Evolutionary conservation across 2,888 invertebrate species (phyloP).

Genomic region (Melitaea athalia): DNA sequence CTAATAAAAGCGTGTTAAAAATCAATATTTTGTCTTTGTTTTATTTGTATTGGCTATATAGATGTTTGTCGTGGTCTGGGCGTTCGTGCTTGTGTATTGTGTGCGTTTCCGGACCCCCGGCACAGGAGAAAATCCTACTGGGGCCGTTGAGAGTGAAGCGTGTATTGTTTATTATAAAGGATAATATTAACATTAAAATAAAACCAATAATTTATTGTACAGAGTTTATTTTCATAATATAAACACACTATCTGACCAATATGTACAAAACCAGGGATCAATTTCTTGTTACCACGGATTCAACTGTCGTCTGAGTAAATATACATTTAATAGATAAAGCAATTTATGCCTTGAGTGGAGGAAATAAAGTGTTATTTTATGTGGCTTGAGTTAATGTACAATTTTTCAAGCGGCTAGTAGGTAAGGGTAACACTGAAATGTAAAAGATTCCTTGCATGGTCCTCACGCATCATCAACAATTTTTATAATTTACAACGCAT

Average conservation of each 20-base stretch:
- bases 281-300: slow-evolving; percentile 40
- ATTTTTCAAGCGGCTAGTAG: slow-evolving; percentile 9
- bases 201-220: slow-evolving; percentile 66
- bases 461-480: slow-evolving; percentile 48
- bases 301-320: slow-evolving; percentile 13
- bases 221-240: slow-evolving; percentile 77
- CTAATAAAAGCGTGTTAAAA: too few relatives aligned
- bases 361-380: slow-evolving; percentile 9
- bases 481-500: slow-evolving; percentile 61
- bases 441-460: slow-evolving; percentile 49
- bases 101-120: too few relatives aligned
- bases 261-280: slow-evolving; percentile 66
- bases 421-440: slow-evolving; percentile 41
- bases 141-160: too few relatives aligned
- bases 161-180: too few relatives aligned
- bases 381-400: slow-evolving; percentile 14
- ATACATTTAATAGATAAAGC: slow-evolving; percentile 16
- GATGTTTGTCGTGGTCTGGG: too few relatives aligned
- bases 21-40: too few relatives aligned
- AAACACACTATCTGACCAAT: slow-evolving; percentile 69
- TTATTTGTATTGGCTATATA: too few relatives aligned
- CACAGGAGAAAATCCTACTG: too few relatives aligned
- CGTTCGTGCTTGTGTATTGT: too few relatives aligned
- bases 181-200: slow-evolving; percentile 37
- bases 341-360: slow-evolving; percentile 9